Conservation (phyloP, 2,888 invertebrate genomes). For the Drosophila sordidula region DNA sequence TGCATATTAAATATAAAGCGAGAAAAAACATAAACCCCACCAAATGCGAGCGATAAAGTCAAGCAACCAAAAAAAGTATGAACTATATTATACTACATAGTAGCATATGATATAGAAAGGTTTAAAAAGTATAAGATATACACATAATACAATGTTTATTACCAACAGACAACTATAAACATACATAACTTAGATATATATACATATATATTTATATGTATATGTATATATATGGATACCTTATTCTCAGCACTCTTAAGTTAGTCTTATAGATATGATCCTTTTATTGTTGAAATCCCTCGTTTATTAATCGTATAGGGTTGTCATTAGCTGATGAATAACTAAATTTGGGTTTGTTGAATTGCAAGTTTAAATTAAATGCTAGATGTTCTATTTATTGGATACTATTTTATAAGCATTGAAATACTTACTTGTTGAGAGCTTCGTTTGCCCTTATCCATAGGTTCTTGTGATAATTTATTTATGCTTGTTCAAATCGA, state of each 20-base stretch:
- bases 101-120: conserved; percentile 38
- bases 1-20: conserved; percentile 23
- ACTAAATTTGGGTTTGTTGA: conserved; percentile 45
- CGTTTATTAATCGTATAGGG: conserved; percentile 27
- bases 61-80: conserved; percentile 59
- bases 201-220: conserved; percentile 4
- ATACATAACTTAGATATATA: conserved; percentile 10
- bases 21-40: conserved; percentile 53
- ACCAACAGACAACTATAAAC: conserved; percentile 15
- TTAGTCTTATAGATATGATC: conserved; percentile 7
- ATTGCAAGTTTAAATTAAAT: conserved; percentile 43
- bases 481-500: conserved; percentile 37
- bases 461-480: conserved; percentile 59
- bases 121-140: conserved; percentile 18
- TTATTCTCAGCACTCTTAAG: conserved; percentile 13
- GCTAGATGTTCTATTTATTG: conserved; percentile 25
- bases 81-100: conserved; percentile 51
- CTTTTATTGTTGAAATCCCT: conserved; percentile 39
- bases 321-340: conserved; percentile 17
- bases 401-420: conserved; percentile 31
- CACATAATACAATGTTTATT: conserved; percentile 22
- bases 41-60: conserved; percentile 61
- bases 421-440: conserved; percentile 43
- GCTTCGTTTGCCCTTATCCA: conserved; percentile 34
- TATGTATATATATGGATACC: not conserved